Evolutionary conservation across 2,113 vertebrate species (phyloP).

Genomic region (Carollia perspicillata): DNA sequence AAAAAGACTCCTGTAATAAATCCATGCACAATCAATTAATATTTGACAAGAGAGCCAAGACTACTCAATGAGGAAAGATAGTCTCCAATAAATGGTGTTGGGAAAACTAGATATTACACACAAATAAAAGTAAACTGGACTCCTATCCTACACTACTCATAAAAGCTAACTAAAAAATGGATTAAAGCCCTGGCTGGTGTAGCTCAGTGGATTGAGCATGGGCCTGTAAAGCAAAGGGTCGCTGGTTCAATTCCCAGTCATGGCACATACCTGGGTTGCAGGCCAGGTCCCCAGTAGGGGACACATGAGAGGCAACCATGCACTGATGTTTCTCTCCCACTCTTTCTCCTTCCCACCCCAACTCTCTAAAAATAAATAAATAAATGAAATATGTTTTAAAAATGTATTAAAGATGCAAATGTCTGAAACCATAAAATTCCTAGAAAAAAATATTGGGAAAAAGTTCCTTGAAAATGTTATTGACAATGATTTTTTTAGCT

Average conservation of each 20-base stretch:
- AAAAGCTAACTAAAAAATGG: neutral
- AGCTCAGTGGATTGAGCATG: too few relatives aligned
- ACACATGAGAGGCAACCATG: too few relatives aligned
- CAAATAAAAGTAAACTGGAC: neutral
- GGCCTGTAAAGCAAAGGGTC: too few relatives aligned
- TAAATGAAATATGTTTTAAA: too few relatives aligned
- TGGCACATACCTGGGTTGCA: too few relatives aligned
- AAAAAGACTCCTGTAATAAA: neutral
- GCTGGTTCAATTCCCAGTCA: too few relatives aligned
- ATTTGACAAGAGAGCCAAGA: neutral
- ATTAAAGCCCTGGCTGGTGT: too few relatives aligned
- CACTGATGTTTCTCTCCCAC: too few relatives aligned
- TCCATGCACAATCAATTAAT: neutral
- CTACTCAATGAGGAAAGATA: neutral
- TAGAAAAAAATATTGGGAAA: neutral
- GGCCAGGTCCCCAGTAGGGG: too few relatives aligned
- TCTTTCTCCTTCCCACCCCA: too few relatives aligned
- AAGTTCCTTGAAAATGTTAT: neutral
- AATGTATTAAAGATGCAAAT: neutral
- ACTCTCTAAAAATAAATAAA: too few relatives aligned
- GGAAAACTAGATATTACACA: neutral
- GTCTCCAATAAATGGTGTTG: neutral
- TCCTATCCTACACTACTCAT: neutral
- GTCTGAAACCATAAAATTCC: neutral
- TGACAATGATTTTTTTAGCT: neutral